Percentiles rank a stretch among this genome's conserved stretches.
These are phyloP conservation scores for Drosophila repletoides DNA, from an alignment of 1,140 invertebrate genomes.

Conservation along the genomic window DNA sequence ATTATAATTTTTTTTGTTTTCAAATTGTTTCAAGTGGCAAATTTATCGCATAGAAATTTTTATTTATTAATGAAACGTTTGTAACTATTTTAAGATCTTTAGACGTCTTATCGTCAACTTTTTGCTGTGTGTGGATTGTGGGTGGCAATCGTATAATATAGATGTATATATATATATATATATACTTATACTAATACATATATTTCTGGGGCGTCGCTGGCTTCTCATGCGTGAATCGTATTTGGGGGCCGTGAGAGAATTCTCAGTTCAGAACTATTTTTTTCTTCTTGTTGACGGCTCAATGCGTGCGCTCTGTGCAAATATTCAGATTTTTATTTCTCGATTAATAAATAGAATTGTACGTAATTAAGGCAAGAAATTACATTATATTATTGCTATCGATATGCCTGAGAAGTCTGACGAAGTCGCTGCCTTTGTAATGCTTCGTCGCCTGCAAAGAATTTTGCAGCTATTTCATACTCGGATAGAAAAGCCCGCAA, in stretches of 20 bases:
- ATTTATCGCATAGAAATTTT: slow-evolving; percentile 47
- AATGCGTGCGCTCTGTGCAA: slow-evolving; percentile 35
- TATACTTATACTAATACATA: slow-evolving; percentile 9
- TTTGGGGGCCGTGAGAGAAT: slow-evolving; percentile 43
- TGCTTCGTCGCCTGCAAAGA: slow-evolving; percentile 45
- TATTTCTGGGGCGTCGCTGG: slow-evolving; percentile 30
- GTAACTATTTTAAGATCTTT: slow-evolving; percentile 8
- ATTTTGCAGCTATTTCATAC: slow-evolving; percentile 27
- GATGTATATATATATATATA: slow-evolving; percentile 1
- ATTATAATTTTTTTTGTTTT: slow-evolving; percentile 9
- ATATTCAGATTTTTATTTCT: slow-evolving; percentile 34
- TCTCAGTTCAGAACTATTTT: not conserved
- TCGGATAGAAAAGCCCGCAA: no score
- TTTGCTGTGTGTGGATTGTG: not conserved
- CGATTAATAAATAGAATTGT: no score
- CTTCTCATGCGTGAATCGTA: slow-evolving; percentile 63
- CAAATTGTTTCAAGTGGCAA: slow-evolving; percentile 46
- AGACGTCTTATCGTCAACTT: slow-evolving; percentile 37
- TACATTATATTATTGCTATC: not conserved
- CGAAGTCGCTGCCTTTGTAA: slow-evolving; percentile 40
- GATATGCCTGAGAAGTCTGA: slow-evolving; percentile 22
- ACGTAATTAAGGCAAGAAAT: no score
- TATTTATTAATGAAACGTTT: slow-evolving; percentile 29
- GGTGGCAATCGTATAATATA: no score
- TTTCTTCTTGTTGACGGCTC: slow-evolving; percentile 26